These are phyloP conservation scores for Schrankia costaestrigalis DNA, from an alignment of 2,888 invertebrate genomes.

Conservation along the genomic window DNA sequence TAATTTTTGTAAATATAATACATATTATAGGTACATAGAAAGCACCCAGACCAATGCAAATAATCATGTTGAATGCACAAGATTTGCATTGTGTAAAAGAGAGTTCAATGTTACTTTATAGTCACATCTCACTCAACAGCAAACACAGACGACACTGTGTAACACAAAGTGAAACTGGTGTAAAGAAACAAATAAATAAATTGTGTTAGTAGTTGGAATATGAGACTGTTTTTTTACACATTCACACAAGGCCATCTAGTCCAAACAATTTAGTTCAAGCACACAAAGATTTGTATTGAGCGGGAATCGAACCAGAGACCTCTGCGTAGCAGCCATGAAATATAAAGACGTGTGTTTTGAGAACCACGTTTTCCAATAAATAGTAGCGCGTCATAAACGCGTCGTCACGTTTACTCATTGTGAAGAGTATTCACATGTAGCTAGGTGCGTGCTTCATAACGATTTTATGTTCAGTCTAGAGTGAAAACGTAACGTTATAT, in stretches of 20 bases:
- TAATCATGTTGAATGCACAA: too few species aligned
- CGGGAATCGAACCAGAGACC: too few species aligned
- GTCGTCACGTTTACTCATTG: slow-evolving; percentile 52
- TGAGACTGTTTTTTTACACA: slow-evolving; percentile 37
- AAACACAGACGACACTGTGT: slow-evolving; percentile 18
- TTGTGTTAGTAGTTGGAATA: slow-evolving; percentile 34
- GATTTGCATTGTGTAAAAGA: too few species aligned
- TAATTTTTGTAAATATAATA: too few species aligned
- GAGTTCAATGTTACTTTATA: slow-evolving; percentile 30
- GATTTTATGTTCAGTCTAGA: slow-evolving; percentile 6
- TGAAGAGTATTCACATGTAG: slow-evolving; percentile 29
- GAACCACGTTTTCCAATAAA: slow-evolving; percentile 61
- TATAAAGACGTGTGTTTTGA: too few species aligned
- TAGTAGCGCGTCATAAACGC: slow-evolving; percentile 51
- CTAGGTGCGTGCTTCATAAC: slow-evolving; percentile 8
- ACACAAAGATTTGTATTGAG: too few species aligned
- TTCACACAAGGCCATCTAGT: too few species aligned
- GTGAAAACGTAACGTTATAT: neutral
- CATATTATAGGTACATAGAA: too few species aligned
- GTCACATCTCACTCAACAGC: slow-evolving; percentile 6
- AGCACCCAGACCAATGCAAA: too few species aligned
- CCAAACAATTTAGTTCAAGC: too few species aligned
- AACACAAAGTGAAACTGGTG: neutral
- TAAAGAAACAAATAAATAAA: slow-evolving; percentile 14
- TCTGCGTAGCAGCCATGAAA: slow-evolving; percentile 3